Conservation (phyloP, 2,797 vertebrate genomes). For the Micropoecilia bifurca region DNA sequence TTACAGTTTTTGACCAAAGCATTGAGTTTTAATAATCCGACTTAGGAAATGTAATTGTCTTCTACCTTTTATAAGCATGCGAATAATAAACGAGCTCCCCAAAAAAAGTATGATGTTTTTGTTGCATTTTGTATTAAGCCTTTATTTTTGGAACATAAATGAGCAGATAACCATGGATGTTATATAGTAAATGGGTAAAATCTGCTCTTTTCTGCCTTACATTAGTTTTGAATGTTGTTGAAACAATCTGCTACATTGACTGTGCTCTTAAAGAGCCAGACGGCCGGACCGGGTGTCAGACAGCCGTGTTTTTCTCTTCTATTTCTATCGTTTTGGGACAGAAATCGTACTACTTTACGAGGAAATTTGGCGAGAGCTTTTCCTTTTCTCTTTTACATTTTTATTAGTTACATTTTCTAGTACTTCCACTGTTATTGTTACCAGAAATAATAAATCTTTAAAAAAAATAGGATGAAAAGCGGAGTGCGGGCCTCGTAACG, state of each 20-base stretch:
- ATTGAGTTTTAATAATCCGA: neutral
- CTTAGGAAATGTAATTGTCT: neutral
- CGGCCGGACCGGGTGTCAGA: neutral
- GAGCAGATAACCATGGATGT: no score
- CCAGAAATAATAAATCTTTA: slow-evolving; percentile 41
- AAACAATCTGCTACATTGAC: neutral
- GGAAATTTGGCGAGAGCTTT: neutral
- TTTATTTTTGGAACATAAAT: neutral
- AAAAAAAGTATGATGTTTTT: no score
- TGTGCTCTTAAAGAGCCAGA: neutral
- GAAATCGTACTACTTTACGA: neutral
- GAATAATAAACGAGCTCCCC: neutral
- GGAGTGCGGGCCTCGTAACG: slow-evolving; percentile 33
- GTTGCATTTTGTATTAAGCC: neutral
- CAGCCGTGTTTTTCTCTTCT: neutral
- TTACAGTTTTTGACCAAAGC: neutral
- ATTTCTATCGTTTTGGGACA: slow-evolving; percentile 2
- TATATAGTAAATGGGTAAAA: neutral
- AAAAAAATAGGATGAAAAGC: slow-evolving; percentile 26
- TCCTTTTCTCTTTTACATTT: neutral
- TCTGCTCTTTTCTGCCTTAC: neutral
- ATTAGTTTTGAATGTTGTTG: neutral
- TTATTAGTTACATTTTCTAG: neutral
- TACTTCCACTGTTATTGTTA: slow-evolving; percentile 9
- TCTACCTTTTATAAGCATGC: neutral